A percentile compares a stretch with the other conserved stretches of the same genome.
Evolutionary conservation across 2,113 vertebrate genomes (phyloP).

Genomic region (Chaetorhynchus papuensis): DNA sequence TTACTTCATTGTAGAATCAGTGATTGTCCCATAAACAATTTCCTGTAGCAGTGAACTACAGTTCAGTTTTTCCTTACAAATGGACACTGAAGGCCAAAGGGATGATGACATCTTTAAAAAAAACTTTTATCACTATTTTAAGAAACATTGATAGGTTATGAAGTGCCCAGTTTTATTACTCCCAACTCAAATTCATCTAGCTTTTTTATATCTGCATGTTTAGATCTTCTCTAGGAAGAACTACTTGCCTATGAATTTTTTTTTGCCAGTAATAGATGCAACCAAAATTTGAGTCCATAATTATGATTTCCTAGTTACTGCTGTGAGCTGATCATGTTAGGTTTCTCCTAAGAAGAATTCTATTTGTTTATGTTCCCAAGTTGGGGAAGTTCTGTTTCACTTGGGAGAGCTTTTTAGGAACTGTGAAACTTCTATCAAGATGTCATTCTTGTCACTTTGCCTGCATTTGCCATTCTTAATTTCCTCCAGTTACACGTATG

Average conservation of each 20-base stretch:
- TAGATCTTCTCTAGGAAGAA: not conserved
- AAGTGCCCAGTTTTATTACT: not conserved
- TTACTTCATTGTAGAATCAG: not conserved
- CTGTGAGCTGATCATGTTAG: not conserved
- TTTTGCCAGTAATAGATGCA: not conserved
- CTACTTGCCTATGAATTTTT: not conserved
- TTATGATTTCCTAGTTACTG: not conserved
- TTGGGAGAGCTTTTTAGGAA: not conserved
- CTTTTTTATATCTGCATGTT: not conserved
- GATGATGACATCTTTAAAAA: not conserved
- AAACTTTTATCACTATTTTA: not conserved
- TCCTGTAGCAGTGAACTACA: not conserved
- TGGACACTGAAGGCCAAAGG: not conserved
- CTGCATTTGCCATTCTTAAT: not conserved
- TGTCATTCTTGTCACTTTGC: not conserved
- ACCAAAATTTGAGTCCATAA: not conserved
- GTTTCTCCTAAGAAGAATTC: not conserved
- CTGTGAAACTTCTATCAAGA: not conserved
- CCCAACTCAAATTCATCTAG: not conserved
- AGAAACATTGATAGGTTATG: not conserved
- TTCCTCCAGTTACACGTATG: not conserved
- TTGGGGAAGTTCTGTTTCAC: not conserved
- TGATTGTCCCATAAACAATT: not conserved
- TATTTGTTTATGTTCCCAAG: not conserved
- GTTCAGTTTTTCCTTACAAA: not conserved